These are phyloP conservation scores for Pagrus major DNA, from an alignment of 2,113 vertebrate genomes.

Conservation along the genomic window DNA sequence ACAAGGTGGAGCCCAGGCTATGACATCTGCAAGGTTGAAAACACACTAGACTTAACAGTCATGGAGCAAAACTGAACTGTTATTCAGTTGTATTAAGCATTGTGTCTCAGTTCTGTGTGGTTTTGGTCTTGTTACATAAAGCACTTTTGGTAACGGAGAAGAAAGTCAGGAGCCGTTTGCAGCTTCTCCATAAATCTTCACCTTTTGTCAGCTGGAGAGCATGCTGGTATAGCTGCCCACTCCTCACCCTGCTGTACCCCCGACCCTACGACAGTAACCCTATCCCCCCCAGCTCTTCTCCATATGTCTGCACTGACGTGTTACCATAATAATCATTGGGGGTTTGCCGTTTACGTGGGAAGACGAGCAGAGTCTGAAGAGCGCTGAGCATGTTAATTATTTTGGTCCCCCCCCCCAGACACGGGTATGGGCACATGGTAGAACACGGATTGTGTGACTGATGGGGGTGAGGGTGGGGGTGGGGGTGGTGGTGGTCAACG, in stretches of 20 bases:
- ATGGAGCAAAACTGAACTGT: neutral
- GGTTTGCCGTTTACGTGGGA: slow-evolving; percentile 71
- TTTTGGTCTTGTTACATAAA: slow-evolving; percentile 15
- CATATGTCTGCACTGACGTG: slow-evolving; percentile 72
- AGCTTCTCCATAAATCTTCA: slow-evolving; percentile 67
- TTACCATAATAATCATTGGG: slow-evolving; percentile 76
- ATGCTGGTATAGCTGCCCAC: slow-evolving; percentile 36
- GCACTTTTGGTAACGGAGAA: slow-evolving; percentile 35
- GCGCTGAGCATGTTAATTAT: slow-evolving; percentile 78
- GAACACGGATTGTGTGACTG: slow-evolving; percentile 30
- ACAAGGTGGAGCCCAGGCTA: too few relatives aligned
- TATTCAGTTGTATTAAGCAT: neutral
- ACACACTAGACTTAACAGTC: neutral
- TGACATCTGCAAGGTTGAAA: neutral
- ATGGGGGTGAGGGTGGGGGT: neutral
- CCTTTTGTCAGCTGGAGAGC: slow-evolving; percentile 66
- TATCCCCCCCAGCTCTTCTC: slow-evolving; percentile 45
- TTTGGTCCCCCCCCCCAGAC: slow-evolving; percentile 19
- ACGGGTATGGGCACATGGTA: slow-evolving; percentile 19
- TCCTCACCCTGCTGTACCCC: slow-evolving; percentile 36
- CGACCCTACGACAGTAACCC: slow-evolving; percentile 66
- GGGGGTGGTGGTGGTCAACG: neutral
- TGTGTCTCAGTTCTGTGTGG: neutral
- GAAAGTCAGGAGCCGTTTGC: slow-evolving; percentile 20
- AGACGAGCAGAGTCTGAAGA: slow-evolving; percentile 62